Base-by-base conservation (phyloP, 1,140 invertebrate genomes). In the Panulirus ornatus region DNA sequence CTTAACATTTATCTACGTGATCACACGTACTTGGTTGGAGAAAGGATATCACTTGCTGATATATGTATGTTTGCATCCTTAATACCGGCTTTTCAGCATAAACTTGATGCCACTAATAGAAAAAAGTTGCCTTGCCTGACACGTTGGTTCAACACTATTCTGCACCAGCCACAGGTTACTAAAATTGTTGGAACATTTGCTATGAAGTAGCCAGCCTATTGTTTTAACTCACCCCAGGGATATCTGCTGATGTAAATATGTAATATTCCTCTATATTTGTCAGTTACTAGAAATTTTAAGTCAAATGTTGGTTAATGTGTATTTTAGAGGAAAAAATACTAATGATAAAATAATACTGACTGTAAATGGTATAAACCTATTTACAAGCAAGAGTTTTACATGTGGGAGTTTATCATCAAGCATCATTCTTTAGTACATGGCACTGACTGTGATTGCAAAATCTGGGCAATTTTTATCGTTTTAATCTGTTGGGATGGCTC, bases 121-220 rank as follows among this genome's bases (percentile, higher is more conserved):
- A 63, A 79, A 38, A 87, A 81, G 42, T 78, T 92, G 22, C 78
- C 91, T n/a, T 91, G 88, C 42, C 86, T 93, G 11, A 92, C 89
- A 1, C 91, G 95, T 84, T 95, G 95, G 95, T 95, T 95, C 93
- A 94, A 93, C n/a, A 95, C 95, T 27, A 90, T 95, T 27, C 92
- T 95, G 51, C 94, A 95, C 91, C 95, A 95, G 92, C 93, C 94
- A n/a, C 91, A 94, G 38, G 94, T 95, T 30, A 30, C 58, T 66
- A n/a, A 66, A 22, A 27, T 66, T 6, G n/a, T 30, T 66, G 58
- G 58, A 30, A 6, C n/a, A 30, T 27, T 66, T 30, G 11, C n/a
- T 30, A 30, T 66, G 5, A 27, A 66, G 30, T 66, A 66, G 22
- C 58, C 58, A 6, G 6, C 11, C 8, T 66, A 66, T 8, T 66